Base-by-base conservation (phyloP, 2,113 vertebrate species). In the Oryzias woworae region DNA sequence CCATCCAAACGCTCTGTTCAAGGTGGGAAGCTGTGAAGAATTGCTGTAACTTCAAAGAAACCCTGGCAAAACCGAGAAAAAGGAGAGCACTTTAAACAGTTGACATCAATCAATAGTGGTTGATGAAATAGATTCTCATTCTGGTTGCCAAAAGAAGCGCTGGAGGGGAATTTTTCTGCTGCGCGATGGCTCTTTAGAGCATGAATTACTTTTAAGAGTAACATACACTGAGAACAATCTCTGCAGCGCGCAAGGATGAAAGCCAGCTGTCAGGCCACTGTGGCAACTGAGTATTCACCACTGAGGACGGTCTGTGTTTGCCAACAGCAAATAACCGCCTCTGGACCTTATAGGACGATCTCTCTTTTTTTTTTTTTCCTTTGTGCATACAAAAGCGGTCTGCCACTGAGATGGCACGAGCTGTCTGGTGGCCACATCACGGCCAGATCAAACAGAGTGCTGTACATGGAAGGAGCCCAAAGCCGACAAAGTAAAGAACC, bases 321-420 rank as follows among this genome's bases (percentile, higher is more conserved):
- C 90, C 88, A 83, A 76, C 59, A 80, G 86, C 86, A 92, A 92
- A 92, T 78, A 90, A 82, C 71, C 23, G 72, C 81, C 82, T 87
- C 80, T 75, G 85, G 74, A 77, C 81, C 68, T 72, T 81, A 85
- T 83, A 75, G 88, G 71, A 50, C 81, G 83, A 75, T 72, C 72
- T 78, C 66, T 20, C 20, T 20, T 20, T 28, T 28, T 4, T 28
- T 4, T 77, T 66, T 78, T 82, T 68, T 2, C 62, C 77, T 54
- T 65, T 85, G 65, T 70, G 65, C 78, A 85, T 84, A 92, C 85
- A 89, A 84, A 85, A 84, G 81, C 83, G 62, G 77, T 65, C 79
- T 58, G 77, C 83, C 84, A 69, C 72, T 36, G 70, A 76, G 80
- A 77, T 70, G 77, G 84, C 80, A 84, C 24, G 2, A 83, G 59